A percentile compares a stretch with the other conserved stretches of the same genome.
These are phyloP conservation scores for Montipora cactus DNA, from an alignment of 64 coral and sea anemone species.

Conservation along the genomic window DNA sequence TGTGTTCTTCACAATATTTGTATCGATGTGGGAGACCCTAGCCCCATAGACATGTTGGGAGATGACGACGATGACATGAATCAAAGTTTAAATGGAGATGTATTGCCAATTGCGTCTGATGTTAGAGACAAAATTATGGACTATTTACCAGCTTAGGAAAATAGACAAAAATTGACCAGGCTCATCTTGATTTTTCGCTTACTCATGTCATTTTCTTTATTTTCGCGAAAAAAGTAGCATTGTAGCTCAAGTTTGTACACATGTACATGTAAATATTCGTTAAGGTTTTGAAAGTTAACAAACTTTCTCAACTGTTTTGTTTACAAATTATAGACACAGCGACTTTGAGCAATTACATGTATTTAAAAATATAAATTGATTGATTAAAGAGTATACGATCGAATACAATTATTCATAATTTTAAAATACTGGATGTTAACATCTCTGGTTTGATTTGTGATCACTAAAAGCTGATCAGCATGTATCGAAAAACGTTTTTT, in stretches of 20 bases:
- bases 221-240: not conserved
- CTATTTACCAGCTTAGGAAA: constrained; percentile 45
- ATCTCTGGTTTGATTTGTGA: not conserved
- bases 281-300: not conserved
- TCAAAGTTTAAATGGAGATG: constrained; percentile 62
- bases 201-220: not conserved
- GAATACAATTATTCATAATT: not conserved
- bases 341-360: not conserved
- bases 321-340: not conserved
- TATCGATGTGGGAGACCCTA: constrained; percentile 60
- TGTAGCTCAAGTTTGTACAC: no score
- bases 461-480: not conserved
- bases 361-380: not conserved
- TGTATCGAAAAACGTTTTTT: not conserved
- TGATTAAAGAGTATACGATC: no score
- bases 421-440: not conserved
- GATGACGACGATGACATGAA: constrained; percentile 41
- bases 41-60: constrained; percentile 38
- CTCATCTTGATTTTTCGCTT: not conserved
- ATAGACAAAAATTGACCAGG: constrained; percentile 8
- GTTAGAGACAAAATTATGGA: constrained; percentile 55
- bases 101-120: constrained; percentile 49
- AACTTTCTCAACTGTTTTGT: constrained; percentile 24
- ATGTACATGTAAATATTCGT: no score
- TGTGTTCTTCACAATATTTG: constrained; percentile 1